These are phyloP conservation scores for Eupithecia vulgata DNA, from an alignment of 2,888 invertebrate genomes.

Conservation along the genomic window DNA sequence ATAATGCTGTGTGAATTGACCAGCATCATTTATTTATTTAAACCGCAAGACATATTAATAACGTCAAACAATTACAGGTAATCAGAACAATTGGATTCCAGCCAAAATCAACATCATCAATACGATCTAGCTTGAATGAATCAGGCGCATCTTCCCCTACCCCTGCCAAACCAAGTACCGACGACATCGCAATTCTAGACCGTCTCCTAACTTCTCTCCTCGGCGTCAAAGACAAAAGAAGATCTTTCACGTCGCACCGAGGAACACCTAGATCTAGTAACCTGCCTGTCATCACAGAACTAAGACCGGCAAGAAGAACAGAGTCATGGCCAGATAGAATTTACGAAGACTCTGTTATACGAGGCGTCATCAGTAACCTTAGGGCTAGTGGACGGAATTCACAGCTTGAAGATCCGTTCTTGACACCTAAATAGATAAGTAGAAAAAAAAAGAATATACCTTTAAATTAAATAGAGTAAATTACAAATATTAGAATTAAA, in stretches of 20 bases:
- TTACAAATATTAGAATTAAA: too few relatives aligned
- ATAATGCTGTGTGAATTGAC: too few relatives aligned
- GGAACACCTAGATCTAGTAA: slow-evolving; percentile 70
- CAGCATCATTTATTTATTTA: too few relatives aligned
- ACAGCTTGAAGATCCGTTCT: slow-evolving; percentile 68
- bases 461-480: neutral
- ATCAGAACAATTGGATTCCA: slow-evolving; percentile 67
- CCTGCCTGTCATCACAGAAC: slow-evolving; percentile 60
- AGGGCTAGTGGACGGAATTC: slow-evolving; percentile 67
- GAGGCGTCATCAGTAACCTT: slow-evolving; percentile 70
- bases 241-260: slow-evolving; percentile 68
- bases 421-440: slow-evolving; percentile 65
- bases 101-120: slow-evolving; percentile 62
- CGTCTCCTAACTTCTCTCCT: slow-evolving; percentile 85
- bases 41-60: neutral
- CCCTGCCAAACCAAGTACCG: slow-evolving; percentile 66
- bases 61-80: slow-evolving; percentile 54
- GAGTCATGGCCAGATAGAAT: slow-evolving; percentile 78
- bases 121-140: slow-evolving; percentile 62
- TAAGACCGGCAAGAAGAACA: slow-evolving; percentile 57
- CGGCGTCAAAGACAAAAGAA: slow-evolving; percentile 70
- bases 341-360: slow-evolving; percentile 72
- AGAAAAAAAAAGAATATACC: neutral
- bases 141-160: slow-evolving; percentile 65
- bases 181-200: slow-evolving; percentile 86